Base-by-base conservation (phyloP, 2,797 vertebrate species). In the Oryzias dopingdopingensis region DNA sequence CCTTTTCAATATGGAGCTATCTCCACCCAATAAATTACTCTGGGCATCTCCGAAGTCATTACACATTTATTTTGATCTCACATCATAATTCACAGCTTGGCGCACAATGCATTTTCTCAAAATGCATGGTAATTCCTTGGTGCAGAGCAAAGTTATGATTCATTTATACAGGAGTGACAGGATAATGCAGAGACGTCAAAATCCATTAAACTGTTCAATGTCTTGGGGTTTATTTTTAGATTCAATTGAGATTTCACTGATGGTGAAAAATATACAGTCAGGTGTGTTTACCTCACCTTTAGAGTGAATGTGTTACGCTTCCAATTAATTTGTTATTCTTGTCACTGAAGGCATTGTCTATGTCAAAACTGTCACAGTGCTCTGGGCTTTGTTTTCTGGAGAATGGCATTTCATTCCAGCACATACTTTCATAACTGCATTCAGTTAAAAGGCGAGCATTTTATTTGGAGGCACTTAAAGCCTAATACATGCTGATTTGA, bases 251-350 rank as follows among this genome's bases (percentile, higher is more conserved):
- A 95, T 93, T 96, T 96, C 97, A 96, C 95, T 96, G 96, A 97
- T 98, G 93, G 95, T 98, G 96, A 98, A 97, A 96, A 97, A 98
- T 98, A 97, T 93, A 96, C 95, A 96, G 94, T 96, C 95, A 94
- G 94, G 93, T 96, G 95, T 98, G 96, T 99, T 98, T 98, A 98
- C 95, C 93, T 98, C 96, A 98, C 96, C 96, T 98, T 98, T 97
- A 94, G 93, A 96, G 94, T 93, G 93, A 95, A 95, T 94, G 93
- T 92, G 95, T 96, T 98, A 96, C 94, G 94, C 93, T 94, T 93
- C 96, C 97, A 99, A 99, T 99, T 99, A 99, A 98, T 98, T 96
- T 96, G 94, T 96, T 98, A 96, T 98, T 96, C 95, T 93, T 97
- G 96, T 97, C 97, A 98, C 95, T 95, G 94, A 93, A 95, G 91